A percentile compares a stretch with the other conserved stretches of the same genome.
Evolutionary conservation across 1,140 invertebrate species (phyloP).

Genomic region (Phymastichus coffea): DNA sequence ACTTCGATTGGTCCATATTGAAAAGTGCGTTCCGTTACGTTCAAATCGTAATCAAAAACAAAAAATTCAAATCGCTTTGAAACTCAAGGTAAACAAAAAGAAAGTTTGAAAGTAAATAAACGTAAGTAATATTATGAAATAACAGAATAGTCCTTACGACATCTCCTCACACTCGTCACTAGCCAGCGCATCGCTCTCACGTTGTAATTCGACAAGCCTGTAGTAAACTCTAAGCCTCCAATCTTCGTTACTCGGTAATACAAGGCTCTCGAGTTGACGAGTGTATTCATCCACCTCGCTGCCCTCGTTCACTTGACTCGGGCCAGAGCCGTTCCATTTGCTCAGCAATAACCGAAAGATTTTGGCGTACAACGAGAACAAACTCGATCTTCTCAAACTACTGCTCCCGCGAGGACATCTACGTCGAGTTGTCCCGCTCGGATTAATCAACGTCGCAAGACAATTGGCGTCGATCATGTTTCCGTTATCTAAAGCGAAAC

Average conservation of each 20-base stretch:
- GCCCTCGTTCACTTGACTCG: slow-evolving; percentile 30
- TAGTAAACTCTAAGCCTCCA: slow-evolving; percentile 75
- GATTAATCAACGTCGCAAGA: too few relatives aligned
- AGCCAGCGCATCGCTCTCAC: slow-evolving; percentile 42
- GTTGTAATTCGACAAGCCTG: slow-evolving; percentile 69
- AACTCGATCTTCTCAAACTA: slow-evolving; percentile 27
- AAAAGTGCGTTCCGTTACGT: too few relatives aligned
- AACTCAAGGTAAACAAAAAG: too few relatives aligned
- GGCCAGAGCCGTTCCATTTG: slow-evolving; percentile 28
- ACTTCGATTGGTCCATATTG: too few relatives aligned
- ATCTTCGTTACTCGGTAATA: slow-evolving; percentile 70
- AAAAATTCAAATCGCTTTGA: too few relatives aligned
- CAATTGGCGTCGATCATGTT: too few relatives aligned
- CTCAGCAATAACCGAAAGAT: slow-evolving; percentile 44
- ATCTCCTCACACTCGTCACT: background rate
- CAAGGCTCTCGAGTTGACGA: slow-evolving; percentile 45
- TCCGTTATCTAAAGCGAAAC: too few relatives aligned
- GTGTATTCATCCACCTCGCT: slow-evolving; percentile 32
- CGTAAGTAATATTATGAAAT: too few relatives aligned
- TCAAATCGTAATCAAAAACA: too few relatives aligned
- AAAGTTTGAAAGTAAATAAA: too few relatives aligned
- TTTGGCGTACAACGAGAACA: slow-evolving; percentile 42
- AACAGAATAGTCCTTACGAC: slow-evolving; percentile 2
- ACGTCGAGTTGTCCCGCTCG: too few relatives aligned
- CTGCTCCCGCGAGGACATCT: background rate